Conservation (phyloP, 2,113 vertebrate genomes). For the Bagarius yarrelli region DNA sequence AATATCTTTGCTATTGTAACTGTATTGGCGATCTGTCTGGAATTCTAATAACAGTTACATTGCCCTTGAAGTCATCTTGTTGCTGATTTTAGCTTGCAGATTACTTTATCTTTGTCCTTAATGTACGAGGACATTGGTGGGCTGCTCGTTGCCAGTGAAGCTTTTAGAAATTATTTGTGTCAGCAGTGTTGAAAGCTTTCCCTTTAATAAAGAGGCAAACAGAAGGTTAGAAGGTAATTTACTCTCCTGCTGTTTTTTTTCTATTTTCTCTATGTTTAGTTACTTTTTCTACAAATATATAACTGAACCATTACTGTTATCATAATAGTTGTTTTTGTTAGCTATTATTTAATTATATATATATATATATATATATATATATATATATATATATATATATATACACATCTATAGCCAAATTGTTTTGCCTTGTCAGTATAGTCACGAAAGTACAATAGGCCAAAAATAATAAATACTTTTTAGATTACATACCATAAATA, state of each 20-base stretch:
- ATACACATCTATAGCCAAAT: not conserved
- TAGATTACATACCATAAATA: not conserved
- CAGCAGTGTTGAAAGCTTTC: slow-evolving; percentile 22
- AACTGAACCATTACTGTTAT: not conserved
- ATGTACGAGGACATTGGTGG: not conserved
- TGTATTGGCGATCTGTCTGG: not conserved
- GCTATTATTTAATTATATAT: not conserved
- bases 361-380: too few species aligned
- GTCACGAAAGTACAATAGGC: not conserved
- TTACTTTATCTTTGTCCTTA: slow-evolving; percentile 3
- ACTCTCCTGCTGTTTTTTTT: not conserved
- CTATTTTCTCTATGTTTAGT: not conserved
- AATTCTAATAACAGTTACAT: not conserved
- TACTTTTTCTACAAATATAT: not conserved
- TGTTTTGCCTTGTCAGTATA: not conserved
- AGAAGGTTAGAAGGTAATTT: not conserved
- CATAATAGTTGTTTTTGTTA: not conserved
- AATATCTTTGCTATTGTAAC: too few species aligned
- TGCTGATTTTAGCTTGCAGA: not conserved
- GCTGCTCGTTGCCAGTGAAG: slow-evolving; percentile 25
- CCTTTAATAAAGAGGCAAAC: not conserved
- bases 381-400: too few species aligned
- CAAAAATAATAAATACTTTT: too few species aligned
- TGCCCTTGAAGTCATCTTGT: slow-evolving; percentile 4
- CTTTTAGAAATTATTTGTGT: slow-evolving; percentile 41